Percentiles rank a stretch among this genome's conserved stretches.
Evolutionary conservation across 2,113 vertebrate species (phyloP).

Genomic region (Nibea albiflora): DNA sequence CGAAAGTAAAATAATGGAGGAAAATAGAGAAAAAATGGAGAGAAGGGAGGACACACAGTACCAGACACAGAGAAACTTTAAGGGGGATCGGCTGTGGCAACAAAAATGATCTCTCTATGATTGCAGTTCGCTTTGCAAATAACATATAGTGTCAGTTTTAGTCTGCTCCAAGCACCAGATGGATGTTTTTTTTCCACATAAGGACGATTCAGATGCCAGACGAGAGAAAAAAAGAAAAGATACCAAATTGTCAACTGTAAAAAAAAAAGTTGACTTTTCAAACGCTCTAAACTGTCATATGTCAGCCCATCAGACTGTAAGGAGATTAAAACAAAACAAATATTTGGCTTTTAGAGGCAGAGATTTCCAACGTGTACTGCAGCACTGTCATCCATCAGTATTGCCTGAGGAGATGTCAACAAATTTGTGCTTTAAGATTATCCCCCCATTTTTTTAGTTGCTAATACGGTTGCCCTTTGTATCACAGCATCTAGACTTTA

Average conservation of each 20-base stretch:
- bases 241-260: constrained; percentile 61
- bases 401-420: constrained; percentile 42
- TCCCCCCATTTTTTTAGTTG: background rate
- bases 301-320: constrained; percentile 52
- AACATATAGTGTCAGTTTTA: constrained; percentile 71
- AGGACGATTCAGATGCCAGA: constrained; percentile 61
- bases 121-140: constrained; percentile 68
- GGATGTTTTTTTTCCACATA: constrained; percentile 58
- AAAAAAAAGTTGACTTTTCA: constrained; percentile 60
- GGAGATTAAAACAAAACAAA: constrained; percentile 65
- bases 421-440: constrained; percentile 33
- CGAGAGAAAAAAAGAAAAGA: constrained; percentile 28
- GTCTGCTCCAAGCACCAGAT: constrained; percentile 58
- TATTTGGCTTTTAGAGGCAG: constrained; percentile 50
- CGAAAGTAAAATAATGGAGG: constrained; percentile 58
- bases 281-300: constrained; percentile 62
- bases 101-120: constrained; percentile 62
- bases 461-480: constrained; percentile 10
- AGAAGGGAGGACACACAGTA: constrained; percentile 22
- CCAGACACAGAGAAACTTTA: constrained; percentile 48
- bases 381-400: constrained; percentile 30
- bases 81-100: constrained; percentile 54
- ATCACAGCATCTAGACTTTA: background rate
- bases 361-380: constrained; percentile 14
- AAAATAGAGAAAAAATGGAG: constrained; percentile 19